Conservation (phyloP, 2,888 invertebrate genomes). For the Drosophila quinaria region DNA sequence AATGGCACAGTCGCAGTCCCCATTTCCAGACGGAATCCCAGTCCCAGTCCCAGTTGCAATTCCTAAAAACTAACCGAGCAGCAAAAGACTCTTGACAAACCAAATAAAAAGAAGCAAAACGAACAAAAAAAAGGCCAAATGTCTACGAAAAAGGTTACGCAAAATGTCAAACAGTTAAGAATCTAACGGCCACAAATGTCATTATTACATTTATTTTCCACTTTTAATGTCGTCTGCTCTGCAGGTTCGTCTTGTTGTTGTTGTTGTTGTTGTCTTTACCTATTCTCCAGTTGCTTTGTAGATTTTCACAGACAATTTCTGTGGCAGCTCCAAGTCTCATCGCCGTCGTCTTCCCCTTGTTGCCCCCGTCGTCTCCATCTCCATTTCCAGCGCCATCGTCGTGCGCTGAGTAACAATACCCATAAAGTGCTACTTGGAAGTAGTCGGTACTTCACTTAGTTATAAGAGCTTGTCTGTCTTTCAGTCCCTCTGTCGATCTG, state of each 20-base stretch:
- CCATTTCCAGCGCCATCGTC: slow-evolving; percentile 13
- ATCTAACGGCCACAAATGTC: slow-evolving; percentile 83
- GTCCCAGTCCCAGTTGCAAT: slow-evolving; percentile 19
- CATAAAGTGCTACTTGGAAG: slow-evolving; percentile 58
- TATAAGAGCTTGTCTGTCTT: slow-evolving; percentile 19
- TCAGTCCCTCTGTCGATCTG: background rate
- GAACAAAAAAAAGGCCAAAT: slow-evolving; percentile 72
- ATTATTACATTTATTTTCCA: slow-evolving; percentile 81
- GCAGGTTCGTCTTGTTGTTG: slow-evolving; percentile 5
- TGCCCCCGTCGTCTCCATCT: background rate
- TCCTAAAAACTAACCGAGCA: slow-evolving; percentile 21
- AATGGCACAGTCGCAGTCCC: slow-evolving; percentile 37
- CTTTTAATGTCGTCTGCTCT: slow-evolving; percentile 77
- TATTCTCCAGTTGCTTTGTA: slow-evolving; percentile 39
- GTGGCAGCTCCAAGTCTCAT: slow-evolving; percentile 31
- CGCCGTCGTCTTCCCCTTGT: background rate
- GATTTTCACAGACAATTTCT: slow-evolving; percentile 65
- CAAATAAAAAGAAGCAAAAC: slow-evolving; percentile 29
- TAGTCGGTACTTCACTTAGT: slow-evolving; percentile 39
- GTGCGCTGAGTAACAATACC: slow-evolving; percentile 31
- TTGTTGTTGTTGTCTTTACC: slow-evolving; percentile 34
- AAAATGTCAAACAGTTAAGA: slow-evolving; percentile 85
- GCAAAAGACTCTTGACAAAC: slow-evolving; percentile 31
- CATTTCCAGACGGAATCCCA: slow-evolving; percentile 15
- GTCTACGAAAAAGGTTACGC: slow-evolving; percentile 83